These are phyloP conservation scores for Gobionotothen gibberifrons DNA, from an alignment of 2,797 vertebrate genomes.

Conservation along the genomic window DNA sequence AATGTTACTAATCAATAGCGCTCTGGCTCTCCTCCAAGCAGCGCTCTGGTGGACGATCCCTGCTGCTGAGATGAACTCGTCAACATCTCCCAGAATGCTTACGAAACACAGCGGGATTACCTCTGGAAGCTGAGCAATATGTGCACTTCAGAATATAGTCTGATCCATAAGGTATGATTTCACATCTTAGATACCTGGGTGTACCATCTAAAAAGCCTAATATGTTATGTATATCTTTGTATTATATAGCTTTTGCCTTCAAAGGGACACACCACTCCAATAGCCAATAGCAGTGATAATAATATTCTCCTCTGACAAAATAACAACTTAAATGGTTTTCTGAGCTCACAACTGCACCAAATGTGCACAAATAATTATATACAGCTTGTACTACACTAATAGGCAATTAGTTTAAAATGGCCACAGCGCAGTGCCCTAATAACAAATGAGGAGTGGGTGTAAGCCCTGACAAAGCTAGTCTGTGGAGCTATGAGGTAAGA, in stretches of 20 bases:
- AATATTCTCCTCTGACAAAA: not conserved
- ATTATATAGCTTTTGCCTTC: conserved; percentile 1
- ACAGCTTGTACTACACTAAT: not conserved
- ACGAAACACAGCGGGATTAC: conserved; percentile 30
- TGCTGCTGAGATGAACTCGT: conserved; percentile 33
- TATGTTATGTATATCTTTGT: not conserved
- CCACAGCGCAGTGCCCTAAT: not conserved
- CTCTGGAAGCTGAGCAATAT: not conserved
- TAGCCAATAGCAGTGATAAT: not conserved
- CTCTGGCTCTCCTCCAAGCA: conserved; percentile 49
- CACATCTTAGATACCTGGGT: not conserved
- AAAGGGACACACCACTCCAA: not conserved
- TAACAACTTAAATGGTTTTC: not conserved
- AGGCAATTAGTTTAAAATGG: no score
- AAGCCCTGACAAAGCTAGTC: not conserved
- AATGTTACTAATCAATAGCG: conserved; percentile 64
- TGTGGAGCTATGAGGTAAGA: not conserved
- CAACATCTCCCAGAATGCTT: conserved; percentile 25
- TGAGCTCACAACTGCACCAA: no score
- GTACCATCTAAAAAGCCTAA: not conserved
- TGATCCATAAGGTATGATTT: conserved; percentile 19
- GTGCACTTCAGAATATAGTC: conserved; percentile 4
- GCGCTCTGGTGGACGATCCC: conserved; percentile 19
- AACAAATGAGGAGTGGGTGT: not conserved
- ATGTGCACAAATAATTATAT: not conserved